A percentile compares a stretch with the other conserved stretches of the same genome.
phyloP scores from a whole-genome alignment of 2,797 vertebrate genomes.

The Pseudomugil tenellus region DNA sequence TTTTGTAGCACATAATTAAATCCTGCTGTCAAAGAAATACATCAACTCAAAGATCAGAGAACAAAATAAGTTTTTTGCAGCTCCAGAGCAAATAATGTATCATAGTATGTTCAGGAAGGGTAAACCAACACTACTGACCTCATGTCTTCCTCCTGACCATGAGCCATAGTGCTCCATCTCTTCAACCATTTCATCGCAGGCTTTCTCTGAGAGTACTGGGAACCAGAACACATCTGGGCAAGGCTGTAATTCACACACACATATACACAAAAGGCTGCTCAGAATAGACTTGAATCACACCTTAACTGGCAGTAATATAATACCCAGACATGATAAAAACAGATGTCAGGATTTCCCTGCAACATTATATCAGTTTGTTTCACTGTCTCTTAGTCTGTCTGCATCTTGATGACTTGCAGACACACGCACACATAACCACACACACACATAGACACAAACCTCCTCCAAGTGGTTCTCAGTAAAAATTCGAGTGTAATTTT shows the following conservation, averaged over 20 bases:
- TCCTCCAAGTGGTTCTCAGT: slow-evolving; percentile 92
- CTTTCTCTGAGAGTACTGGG: slow-evolving; percentile 91
- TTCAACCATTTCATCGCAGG: slow-evolving; percentile 94
- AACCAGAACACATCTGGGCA: slow-evolving; percentile 99
- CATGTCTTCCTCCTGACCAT: slow-evolving; percentile 94
- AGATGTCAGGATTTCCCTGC: slow-evolving; percentile 47
- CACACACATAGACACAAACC: slow-evolving; percentile 75
- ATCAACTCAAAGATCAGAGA: neutral
- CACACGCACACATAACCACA: slow-evolving; percentile 8
- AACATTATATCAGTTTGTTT: slow-evolving; percentile 39
- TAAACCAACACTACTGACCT: slow-evolving; percentile 82
- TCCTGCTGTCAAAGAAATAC: neutral
- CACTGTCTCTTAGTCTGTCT: slow-evolving; percentile 3
- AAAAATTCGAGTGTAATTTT: slow-evolving; percentile 94
- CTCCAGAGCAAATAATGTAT: slow-evolving; percentile 5
- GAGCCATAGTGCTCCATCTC: slow-evolving; percentile 95
- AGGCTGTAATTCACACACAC: slow-evolving; percentile 82
- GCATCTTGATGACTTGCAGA: neutral
- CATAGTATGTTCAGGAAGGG: slow-evolving; percentile 34
- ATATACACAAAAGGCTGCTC: slow-evolving; percentile 21
- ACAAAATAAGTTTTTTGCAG: neutral
- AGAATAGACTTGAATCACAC: slow-evolving; percentile 43
- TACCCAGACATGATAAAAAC: slow-evolving; percentile 42
- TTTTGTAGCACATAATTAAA: neutral
- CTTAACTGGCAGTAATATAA: slow-evolving; percentile 35